Conservation (phyloP, 2,888 invertebrate species). For the Cyclophora punctaria region DNA sequence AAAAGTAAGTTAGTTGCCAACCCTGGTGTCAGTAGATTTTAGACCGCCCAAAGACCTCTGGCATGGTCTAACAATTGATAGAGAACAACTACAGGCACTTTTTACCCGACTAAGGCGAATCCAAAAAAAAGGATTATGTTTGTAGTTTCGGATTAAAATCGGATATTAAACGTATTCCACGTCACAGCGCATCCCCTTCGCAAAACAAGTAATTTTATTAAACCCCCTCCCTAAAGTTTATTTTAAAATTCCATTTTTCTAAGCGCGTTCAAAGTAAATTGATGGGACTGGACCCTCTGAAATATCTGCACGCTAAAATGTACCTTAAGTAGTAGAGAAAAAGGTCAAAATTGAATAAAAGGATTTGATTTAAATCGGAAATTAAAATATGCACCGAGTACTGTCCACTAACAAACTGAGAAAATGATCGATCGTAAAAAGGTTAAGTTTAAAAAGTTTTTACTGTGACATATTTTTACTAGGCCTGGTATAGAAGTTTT, state of each 20-base stretch:
- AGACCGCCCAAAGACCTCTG: too few species aligned
- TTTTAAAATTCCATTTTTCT: constrained; percentile 58
- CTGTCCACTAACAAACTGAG: constrained; percentile 19
- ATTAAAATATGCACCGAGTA: constrained; percentile 17
- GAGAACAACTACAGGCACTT: too few species aligned
- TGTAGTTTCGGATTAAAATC: too few species aligned
- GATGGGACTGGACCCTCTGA: constrained; percentile 52
- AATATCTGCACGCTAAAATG: constrained; percentile 40
- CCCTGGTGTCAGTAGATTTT: too few species aligned
- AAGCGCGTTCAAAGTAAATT: constrained; percentile 59
- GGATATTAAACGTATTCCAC: too few species aligned
- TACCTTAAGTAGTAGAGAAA: constrained; percentile 3
- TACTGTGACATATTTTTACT: too few species aligned
- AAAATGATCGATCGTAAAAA: constrained; percentile 23
- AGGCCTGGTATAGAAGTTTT: too few species aligned
- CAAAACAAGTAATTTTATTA: constrained; percentile 51
- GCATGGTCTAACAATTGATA: too few species aligned
- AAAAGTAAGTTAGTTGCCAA: too few species aligned
- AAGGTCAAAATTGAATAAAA: too few species aligned
- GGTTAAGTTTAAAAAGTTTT: constrained; percentile 7
- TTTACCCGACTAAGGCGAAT: too few species aligned
- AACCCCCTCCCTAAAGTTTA: constrained; percentile 52
- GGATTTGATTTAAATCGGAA: constrained; percentile 6
- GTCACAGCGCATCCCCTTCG: constrained; percentile 19
- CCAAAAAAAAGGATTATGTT: too few species aligned